phyloP scores from a whole-genome alignment of 2,888 invertebrate genomes.

The Drosophila kuntzei region DNA sequence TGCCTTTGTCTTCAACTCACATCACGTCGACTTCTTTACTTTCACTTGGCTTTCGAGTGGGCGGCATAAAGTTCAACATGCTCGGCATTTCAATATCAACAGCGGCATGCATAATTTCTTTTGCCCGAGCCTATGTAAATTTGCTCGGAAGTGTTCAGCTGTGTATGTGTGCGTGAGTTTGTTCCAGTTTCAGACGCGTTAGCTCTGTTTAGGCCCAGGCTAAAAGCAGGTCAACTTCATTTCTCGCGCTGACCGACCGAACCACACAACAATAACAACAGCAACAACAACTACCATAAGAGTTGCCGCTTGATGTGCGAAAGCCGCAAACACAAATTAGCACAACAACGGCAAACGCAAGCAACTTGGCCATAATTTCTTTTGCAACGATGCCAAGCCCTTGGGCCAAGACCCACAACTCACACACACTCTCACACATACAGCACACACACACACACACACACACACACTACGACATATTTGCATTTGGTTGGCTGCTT shows the following conservation, averaged over 20 bases:
- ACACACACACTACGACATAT: constrained; percentile 19
- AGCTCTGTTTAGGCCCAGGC: constrained; percentile 34
- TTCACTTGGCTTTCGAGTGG: constrained; percentile 37
- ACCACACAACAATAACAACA: constrained; percentile 47
- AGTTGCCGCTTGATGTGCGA: constrained; percentile 58
- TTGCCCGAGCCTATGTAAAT: constrained; percentile 67
- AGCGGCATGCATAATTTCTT: constrained; percentile 78
- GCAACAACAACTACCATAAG: constrained; percentile 12
- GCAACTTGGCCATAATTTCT: constrained; percentile 71
- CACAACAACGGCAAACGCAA: constrained; percentile 49
- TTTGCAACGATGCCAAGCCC: constrained; percentile 68
- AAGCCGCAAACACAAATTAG: constrained; percentile 80
- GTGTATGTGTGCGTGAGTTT: constrained; percentile 50
- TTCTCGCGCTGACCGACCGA: constrained; percentile 75
- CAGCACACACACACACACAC: constrained; percentile 18
- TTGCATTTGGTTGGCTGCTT: constrained; percentile 51
- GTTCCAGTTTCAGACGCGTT: constrained; percentile 63
- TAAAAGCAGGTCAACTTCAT: constrained; percentile 81
- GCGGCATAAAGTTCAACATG: constrained; percentile 56
- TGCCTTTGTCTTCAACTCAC: constrained; percentile 35
- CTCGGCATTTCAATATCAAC: constrained; percentile 78
- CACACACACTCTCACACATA: constrained; percentile 9
- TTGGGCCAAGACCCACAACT: constrained; percentile 38
- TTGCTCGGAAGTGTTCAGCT: constrained; percentile 62
- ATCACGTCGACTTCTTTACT: constrained; percentile 21